These are phyloP conservation scores for Leptocoma aspasia DNA, from an alignment of 2,113 vertebrate species.

Conservation along the genomic window DNA sequence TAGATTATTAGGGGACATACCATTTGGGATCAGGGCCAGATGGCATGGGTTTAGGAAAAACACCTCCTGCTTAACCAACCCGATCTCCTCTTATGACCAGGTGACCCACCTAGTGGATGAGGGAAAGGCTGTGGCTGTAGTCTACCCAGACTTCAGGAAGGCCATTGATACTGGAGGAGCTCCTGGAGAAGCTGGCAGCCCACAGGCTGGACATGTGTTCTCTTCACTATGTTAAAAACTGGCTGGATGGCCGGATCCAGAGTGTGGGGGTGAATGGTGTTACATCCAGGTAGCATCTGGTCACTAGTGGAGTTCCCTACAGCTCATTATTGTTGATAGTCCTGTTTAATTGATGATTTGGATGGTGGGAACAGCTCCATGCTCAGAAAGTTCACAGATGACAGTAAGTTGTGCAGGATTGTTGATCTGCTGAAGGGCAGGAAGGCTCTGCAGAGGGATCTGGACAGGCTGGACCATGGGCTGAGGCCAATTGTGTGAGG, in stretches of 20 bases:
- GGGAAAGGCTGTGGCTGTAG: neutral
- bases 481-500: neutral
- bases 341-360: neutral
- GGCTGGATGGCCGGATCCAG: fast-evolving
- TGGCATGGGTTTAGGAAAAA: neutral
- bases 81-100: neutral
- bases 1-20: neutral
- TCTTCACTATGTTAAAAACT: fast-evolving
- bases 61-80: neutral
- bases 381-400: neutral
- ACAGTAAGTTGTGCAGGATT: neutral
- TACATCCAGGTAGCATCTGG: neutral
- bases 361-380: neutral
- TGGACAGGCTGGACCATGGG: neutral
- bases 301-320: neutral
- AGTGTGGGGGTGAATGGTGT: neutral
- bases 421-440: neutral
- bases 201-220: neutral
- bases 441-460: neutral
- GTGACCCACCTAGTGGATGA: neutral
- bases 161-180: neutral
- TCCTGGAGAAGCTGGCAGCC: neutral
- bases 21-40: neutral
- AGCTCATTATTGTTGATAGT: neutral
- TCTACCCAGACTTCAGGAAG: neutral